Evolutionary conservation across 2,113 vertebrate genomes (phyloP).

Genomic region (Mus spicilegus): DNA sequence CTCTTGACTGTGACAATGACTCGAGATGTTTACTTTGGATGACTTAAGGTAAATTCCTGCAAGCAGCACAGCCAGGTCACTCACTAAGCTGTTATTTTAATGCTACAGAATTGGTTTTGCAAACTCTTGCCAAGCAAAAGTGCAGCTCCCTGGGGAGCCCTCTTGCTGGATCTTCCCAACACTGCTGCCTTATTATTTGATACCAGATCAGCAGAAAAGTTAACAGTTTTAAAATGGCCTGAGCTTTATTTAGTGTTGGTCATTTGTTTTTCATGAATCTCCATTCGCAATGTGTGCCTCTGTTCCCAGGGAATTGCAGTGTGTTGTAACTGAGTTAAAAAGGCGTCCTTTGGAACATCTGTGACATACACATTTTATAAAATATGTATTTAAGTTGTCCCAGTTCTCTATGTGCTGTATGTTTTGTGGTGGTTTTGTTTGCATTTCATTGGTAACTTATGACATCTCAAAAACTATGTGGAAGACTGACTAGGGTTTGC

Average conservation of each 20-base stretch:
- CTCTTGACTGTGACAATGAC: background rate
- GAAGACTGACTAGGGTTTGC: background rate
- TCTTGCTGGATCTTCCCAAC: background rate
- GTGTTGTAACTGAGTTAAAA: background rate
- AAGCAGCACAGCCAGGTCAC: background rate
- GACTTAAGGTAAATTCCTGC: background rate
- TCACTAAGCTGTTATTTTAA: background rate
- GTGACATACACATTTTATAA: background rate
- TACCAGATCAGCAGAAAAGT: background rate
- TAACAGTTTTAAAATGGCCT: constrained; percentile 33
- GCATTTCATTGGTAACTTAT: background rate
- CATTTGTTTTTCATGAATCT: background rate
- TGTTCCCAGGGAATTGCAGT: background rate
- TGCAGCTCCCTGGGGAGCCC: background rate
- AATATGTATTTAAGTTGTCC: background rate
- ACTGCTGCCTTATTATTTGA: background rate
- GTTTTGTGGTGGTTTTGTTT: background rate
- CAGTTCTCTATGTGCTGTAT: background rate
- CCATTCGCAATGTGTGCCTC: background rate
- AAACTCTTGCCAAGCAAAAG: background rate
- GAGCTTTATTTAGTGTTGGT: background rate
- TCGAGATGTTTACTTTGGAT: background rate
- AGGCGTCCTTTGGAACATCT: background rate
- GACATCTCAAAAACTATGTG: background rate
- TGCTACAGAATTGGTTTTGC: constrained; percentile 15